Evolutionary conservation across 2,888 invertebrate species (phyloP).

Genomic region (Spilarctia lutea): DNA sequence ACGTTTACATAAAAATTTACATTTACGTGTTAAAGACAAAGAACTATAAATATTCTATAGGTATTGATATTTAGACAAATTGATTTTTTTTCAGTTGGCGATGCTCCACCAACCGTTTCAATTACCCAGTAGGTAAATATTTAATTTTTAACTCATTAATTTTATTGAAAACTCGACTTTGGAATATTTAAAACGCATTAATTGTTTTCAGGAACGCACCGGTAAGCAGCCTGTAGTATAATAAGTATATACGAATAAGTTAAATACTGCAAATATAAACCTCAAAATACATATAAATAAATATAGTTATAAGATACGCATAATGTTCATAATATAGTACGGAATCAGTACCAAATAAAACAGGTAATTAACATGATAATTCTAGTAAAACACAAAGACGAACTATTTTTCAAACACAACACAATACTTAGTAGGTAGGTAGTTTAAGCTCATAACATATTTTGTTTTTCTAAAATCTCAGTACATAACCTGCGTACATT

Average conservation of each 20-base stretch:
- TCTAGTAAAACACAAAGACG: slow-evolving; percentile 30
- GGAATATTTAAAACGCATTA: slow-evolving; percentile 7
- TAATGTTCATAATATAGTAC: slow-evolving; percentile 14
- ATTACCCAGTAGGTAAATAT: slow-evolving; percentile 14
- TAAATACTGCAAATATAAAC: background rate
- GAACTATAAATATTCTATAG: background rate
- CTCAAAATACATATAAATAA: background rate
- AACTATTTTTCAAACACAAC: slow-evolving; percentile 28
- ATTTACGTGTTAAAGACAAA: background rate
- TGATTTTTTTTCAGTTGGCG: slow-evolving; percentile 43
- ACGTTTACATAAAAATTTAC: too few relatives aligned
- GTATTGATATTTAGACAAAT: background rate
- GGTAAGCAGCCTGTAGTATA: slow-evolving; percentile 36
- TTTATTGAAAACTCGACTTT: background rate
- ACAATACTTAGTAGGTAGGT: too few relatives aligned
- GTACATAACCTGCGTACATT: slow-evolving; percentile 6
- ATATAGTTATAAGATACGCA: slow-evolving; percentile 13
- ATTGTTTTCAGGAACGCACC: slow-evolving; percentile 37
- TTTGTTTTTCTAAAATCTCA: background rate
- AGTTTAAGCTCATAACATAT: background rate
- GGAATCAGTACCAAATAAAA: slow-evolving; percentile 14
- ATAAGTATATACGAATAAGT: slow-evolving; percentile 4
- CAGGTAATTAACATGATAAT: slow-evolving; percentile 33
- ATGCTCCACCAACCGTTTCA: slow-evolving; percentile 18
- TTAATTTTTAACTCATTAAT: background rate